Evolutionary conservation across 2,113 vertebrate genomes (phyloP).

Genomic region (Argyrosomus japonicus): DNA sequence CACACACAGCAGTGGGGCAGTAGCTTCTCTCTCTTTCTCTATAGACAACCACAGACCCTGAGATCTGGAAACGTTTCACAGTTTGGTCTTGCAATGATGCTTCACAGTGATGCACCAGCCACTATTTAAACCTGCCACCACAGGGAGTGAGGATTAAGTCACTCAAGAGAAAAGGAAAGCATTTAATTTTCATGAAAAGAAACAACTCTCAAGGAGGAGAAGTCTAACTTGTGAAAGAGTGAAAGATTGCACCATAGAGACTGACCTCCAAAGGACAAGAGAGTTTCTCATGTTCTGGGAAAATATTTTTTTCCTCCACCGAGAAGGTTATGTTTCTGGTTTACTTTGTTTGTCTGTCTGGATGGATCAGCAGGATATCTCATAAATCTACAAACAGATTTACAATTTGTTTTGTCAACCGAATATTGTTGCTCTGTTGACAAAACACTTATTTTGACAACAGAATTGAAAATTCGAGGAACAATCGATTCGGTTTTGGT

Average conservation of each 20-base stretch:
- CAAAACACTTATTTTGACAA: constrained; percentile 18
- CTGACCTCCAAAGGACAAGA: constrained; percentile 34
- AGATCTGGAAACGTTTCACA: constrained; percentile 31
- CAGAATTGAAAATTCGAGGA: background rate
- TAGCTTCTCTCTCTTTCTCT: constrained; percentile 7
- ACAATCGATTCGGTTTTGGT: background rate
- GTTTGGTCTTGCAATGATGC: constrained; percentile 39
- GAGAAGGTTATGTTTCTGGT: constrained; percentile 37
- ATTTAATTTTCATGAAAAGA: constrained; percentile 33
- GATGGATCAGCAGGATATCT: constrained; percentile 16
- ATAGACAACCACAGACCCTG: constrained; percentile 41
- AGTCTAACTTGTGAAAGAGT: constrained; percentile 2
- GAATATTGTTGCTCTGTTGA: constrained; percentile 1
- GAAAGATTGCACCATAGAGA: constrained; percentile 14
- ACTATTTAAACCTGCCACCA: constrained; percentile 33
- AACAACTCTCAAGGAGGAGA: background rate
- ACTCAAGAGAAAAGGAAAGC: background rate
- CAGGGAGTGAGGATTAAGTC: constrained; percentile 7
- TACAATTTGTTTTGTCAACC: constrained; percentile 21
- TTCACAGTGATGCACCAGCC: constrained; percentile 20
- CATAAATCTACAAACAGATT: constrained; percentile 8
- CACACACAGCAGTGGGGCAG: constrained; percentile 10
- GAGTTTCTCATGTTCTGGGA: constrained; percentile 44
- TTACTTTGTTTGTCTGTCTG: constrained; percentile 3
- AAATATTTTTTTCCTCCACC: constrained; percentile 24